A percentile compares a stretch with the other conserved stretches of the same genome.
Evolutionary conservation across 2,888 invertebrate genomes (phyloP).

Genomic region (Oxyscelio sp.): DNA sequence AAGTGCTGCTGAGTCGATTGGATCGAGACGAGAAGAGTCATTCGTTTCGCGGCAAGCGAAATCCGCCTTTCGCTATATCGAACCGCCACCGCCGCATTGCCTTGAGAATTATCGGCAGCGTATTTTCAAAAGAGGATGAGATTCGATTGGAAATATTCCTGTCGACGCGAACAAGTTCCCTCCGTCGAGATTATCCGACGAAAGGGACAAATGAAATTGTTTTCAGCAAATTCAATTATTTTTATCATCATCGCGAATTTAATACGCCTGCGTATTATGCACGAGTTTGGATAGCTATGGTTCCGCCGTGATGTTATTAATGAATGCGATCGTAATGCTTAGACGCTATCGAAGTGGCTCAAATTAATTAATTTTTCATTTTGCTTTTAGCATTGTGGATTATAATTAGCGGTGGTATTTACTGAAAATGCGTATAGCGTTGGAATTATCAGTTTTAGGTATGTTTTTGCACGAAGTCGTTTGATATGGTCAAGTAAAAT

Average conservation of each 20-base stretch:
- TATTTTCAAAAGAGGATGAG: conserved; percentile 71
- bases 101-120: conserved; percentile 70
- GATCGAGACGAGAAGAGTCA: conserved; percentile 68
- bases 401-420: no score
- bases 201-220: conserved; percentile 69
- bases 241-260: conserved; percentile 62
- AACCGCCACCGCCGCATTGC: conserved; percentile 58
- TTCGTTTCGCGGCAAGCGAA: conserved; percentile 71
- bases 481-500: no score
- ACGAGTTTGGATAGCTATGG: conserved; percentile 27
- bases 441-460: no score
- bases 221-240: conserved; percentile 70
- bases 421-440: no score
- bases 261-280: conserved; percentile 47
- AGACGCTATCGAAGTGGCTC: neutral
- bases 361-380: conserved; percentile 30
- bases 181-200: conserved; percentile 63
- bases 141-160: conserved; percentile 72
- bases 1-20: conserved; percentile 69
- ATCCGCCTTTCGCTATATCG: conserved; percentile 64
- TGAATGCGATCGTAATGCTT: conserved; percentile 28
- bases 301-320: conserved; percentile 31
- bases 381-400: no score
- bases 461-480: no score
- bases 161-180: conserved; percentile 67